Evolutionary conservation across 2,113 vertebrate species (phyloP).

Genomic region (Platichthys flesus): DNA sequence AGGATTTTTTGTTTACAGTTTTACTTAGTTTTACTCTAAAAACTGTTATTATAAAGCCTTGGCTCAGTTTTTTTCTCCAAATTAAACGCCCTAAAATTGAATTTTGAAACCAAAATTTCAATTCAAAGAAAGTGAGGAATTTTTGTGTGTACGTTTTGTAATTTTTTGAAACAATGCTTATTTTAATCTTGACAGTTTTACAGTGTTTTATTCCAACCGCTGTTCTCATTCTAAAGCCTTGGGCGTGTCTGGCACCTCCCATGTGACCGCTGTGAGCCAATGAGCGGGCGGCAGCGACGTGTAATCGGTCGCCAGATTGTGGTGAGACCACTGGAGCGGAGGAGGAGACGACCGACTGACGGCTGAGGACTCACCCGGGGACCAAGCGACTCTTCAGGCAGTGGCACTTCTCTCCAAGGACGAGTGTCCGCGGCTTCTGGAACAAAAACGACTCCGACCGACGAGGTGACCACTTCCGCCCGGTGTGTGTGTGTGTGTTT

Average conservation of each 20-base stretch:
- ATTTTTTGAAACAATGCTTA: too few relatives aligned
- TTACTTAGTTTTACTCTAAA: too few relatives aligned
- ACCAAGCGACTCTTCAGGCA: slow-evolving; percentile 9
- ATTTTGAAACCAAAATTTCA: too few relatives aligned
- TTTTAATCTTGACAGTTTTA: neutral
- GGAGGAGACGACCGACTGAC: neutral
- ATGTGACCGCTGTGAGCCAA: slow-evolving; percentile 54
- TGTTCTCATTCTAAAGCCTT: neutral
- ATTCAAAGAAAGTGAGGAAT: too few relatives aligned
- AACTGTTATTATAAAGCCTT: too few relatives aligned
- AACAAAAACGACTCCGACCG: slow-evolving; percentile 17
- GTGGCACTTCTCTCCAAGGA: slow-evolving; percentile 7
- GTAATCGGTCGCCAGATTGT: slow-evolving; percentile 72
- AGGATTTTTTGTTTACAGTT: too few relatives aligned
- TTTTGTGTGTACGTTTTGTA: too few relatives aligned
- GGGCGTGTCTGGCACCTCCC: slow-evolving; percentile 21
- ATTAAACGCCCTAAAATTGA: too few relatives aligned
- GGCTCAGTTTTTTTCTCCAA: too few relatives aligned
- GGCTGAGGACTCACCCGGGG: neutral
- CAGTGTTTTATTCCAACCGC: too few relatives aligned
- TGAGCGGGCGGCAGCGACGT: slow-evolving; percentile 22
- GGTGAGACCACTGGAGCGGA: slow-evolving; percentile 54
- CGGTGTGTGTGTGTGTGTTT: too few relatives aligned
- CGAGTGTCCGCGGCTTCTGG: neutral
- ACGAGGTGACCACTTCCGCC: slow-evolving; percentile 57